Evolutionary conservation across 2,797 vertebrate species (phyloP).

Genomic region (Meda fulgida): DNA sequence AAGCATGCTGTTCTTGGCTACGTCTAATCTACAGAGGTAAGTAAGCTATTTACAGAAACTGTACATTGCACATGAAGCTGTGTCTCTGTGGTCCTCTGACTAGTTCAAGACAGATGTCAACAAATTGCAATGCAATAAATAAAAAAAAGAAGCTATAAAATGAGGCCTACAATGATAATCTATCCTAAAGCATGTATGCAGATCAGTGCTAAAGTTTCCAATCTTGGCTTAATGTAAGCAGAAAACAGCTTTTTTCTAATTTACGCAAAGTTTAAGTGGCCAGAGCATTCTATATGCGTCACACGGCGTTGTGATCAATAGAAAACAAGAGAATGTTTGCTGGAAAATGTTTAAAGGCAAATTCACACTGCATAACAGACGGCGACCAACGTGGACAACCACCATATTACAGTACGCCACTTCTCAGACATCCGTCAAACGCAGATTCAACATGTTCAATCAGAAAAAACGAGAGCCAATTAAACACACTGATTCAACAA

Average conservation of each 20-base stretch:
- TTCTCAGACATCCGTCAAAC: neutral
- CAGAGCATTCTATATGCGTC: constrained; percentile 19
- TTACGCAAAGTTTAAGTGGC: constrained; percentile 29
- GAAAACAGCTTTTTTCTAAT: constrained; percentile 30
- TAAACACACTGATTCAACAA: neutral
- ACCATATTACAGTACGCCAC: neutral
- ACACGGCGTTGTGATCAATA: constrained; percentile 41
- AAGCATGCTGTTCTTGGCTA: constrained; percentile 79
- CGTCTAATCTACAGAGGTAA: constrained; percentile 78
- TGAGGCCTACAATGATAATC: constrained; percentile 43
- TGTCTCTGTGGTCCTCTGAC: neutral
- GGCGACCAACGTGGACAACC: neutral
- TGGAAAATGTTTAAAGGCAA: constrained; percentile 62
- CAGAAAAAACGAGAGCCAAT: neutral
- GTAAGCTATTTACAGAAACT: constrained; percentile 76
- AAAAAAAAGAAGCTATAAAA: constrained; percentile 50
- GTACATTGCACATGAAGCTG: constrained; percentile 70
- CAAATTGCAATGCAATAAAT: neutral
- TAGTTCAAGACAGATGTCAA: neutral
- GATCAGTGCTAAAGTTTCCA: constrained; percentile 56
- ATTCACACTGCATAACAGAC: neutral
- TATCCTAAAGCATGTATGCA: constrained; percentile 59
- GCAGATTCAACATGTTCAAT: neutral
- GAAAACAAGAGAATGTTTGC: constrained; percentile 36
- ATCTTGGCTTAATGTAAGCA: constrained; percentile 64